Percentiles rank a stretch among this genome's conserved stretches.
Conservation (phyloP, 2,113 vertebrate species). For the Scatophagus argus region DNA sequence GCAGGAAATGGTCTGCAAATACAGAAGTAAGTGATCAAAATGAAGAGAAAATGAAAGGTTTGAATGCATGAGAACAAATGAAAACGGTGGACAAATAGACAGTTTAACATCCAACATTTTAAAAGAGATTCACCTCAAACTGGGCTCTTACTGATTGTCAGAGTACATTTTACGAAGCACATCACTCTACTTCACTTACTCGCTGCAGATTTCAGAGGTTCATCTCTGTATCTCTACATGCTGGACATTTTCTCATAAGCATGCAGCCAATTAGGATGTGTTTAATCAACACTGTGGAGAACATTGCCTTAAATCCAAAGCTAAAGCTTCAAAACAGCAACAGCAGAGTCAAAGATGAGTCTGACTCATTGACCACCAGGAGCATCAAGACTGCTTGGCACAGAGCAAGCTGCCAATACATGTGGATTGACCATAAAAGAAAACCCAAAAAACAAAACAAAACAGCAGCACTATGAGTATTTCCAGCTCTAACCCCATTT, state of each 20-base stretch:
- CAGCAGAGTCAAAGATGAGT: not conserved
- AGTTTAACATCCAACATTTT: not conserved
- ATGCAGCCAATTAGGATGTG: not conserved
- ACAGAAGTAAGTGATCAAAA: not conserved
- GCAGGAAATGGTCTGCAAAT: not conserved
- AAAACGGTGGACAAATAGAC: not conserved
- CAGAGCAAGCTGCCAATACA: not conserved
- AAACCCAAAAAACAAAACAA: too few relatives aligned
- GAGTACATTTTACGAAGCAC: not conserved
- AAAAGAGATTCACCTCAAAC: not conserved
- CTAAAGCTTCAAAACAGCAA: not conserved
- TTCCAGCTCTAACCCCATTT: not conserved
- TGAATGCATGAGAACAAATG: not conserved
- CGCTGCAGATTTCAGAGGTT: too few relatives aligned
- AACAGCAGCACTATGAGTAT: not conserved
- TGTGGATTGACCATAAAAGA: too few relatives aligned
- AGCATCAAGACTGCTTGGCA: not conserved
- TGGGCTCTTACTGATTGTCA: not conserved
- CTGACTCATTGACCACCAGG: not conserved
- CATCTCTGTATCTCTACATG: not conserved
- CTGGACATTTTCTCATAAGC: not conserved
- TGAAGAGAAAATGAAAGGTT: not conserved
- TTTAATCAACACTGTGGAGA: slow-evolving; percentile 1
- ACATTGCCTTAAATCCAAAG: not conserved
- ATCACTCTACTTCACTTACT: not conserved